A percentile compares a stretch with the other conserved stretches of the same genome.
Conservation (phyloP, 1,140 invertebrate genomes). For the Euura lappo region DNA sequence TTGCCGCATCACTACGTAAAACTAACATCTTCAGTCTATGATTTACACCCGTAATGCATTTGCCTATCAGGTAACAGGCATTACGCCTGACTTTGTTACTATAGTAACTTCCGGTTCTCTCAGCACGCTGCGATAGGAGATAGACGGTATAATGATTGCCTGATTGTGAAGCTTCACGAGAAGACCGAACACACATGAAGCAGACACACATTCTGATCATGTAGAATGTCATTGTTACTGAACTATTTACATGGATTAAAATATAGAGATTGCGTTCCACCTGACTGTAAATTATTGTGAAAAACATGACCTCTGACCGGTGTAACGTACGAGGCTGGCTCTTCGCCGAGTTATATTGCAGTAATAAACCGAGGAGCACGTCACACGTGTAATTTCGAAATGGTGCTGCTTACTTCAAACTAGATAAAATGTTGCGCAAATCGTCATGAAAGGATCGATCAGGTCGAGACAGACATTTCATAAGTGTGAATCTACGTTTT, state of each 20-base stretch:
- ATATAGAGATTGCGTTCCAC: neutral
- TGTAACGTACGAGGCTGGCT: neutral
- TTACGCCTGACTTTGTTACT: too few relatives aligned
- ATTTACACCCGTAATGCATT: too few relatives aligned
- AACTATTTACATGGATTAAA: too few relatives aligned
- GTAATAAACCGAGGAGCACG: neutral
- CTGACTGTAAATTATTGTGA: neutral
- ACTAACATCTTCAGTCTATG: neutral
- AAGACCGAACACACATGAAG: too few relatives aligned
- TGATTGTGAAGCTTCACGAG: too few relatives aligned
- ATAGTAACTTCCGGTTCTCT: too few relatives aligned
- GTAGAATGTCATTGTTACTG: too few relatives aligned
- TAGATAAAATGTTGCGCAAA: neutral
- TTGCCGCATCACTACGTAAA: constrained; percentile 1
- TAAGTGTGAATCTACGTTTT: constrained; percentile 4
- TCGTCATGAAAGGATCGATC: neutral
- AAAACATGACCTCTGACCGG: neutral
- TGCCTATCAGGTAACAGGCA: too few relatives aligned
- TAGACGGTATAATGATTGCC: too few relatives aligned
- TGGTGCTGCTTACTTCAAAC: neutral
- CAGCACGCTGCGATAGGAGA: too few relatives aligned
- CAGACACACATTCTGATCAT: too few relatives aligned
- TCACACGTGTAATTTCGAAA: neutral
- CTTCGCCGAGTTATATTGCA: neutral
- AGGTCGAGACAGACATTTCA: neutral